phyloP scores from a whole-genome alignment of 2,797 vertebrate species.

The Forpus xanthops region DNA sequence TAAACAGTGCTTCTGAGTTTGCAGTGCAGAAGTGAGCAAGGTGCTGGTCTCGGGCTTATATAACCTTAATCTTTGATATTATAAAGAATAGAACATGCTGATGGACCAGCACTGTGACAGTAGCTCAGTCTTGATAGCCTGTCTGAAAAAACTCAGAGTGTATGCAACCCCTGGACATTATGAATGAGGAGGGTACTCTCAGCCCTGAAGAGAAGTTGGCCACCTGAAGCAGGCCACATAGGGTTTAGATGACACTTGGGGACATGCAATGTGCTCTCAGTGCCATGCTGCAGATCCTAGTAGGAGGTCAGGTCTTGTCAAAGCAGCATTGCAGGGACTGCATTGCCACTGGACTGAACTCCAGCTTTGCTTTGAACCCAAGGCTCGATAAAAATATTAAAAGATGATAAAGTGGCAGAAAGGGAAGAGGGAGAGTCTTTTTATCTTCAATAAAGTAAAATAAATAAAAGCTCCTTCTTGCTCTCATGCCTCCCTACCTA shows the following conservation, averaged over 20 bases:
- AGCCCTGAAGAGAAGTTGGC: background rate
- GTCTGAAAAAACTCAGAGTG: background rate
- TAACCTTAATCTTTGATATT: background rate
- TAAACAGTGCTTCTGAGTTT: background rate
- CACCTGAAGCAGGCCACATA: background rate
- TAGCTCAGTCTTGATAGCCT: fast-evolving
- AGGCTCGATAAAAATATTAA: background rate
- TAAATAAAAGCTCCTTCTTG: background rate
- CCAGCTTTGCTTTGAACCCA: background rate
- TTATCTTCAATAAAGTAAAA: background rate
- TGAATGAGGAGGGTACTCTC: background rate
- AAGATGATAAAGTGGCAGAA: background rate
- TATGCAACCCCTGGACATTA: fast-evolving
- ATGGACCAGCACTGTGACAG: background rate
- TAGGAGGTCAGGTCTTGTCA: background rate
- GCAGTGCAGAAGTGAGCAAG: background rate
- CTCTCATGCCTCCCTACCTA: background rate
- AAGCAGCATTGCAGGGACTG: background rate
- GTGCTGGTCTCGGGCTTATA: fast-evolving
- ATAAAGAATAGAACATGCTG: background rate
- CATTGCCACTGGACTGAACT: background rate
- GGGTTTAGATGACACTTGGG: background rate
- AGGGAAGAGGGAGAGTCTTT: background rate
- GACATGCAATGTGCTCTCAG: fast-evolving
- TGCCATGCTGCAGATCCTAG: background rate